Evolutionary conservation across 2,797 vertebrate genomes (phyloP).

Genomic region (Syngnathus acus): DNA sequence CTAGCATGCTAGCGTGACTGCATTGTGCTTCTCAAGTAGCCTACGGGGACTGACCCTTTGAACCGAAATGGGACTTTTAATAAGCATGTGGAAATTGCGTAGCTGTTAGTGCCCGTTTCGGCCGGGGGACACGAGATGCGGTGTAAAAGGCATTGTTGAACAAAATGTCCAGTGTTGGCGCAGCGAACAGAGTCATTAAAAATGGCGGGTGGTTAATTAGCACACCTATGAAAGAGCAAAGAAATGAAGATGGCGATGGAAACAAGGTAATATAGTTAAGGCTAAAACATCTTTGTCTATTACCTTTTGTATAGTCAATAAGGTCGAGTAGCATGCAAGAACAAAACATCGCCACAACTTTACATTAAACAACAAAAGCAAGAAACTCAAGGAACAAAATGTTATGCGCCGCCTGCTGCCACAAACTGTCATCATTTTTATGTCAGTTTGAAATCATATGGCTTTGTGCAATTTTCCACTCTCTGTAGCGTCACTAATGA

Average conservation of each 20-base stretch:
- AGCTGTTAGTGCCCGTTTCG: slow-evolving; percentile 46
- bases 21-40: slow-evolving; percentile 65
- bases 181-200: slow-evolving; percentile 57
- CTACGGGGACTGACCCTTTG: slow-evolving; percentile 48
- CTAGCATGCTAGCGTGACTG: slow-evolving; percentile 35
- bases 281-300: slow-evolving; percentile 77
- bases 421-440: slow-evolving; percentile 68
- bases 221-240: slow-evolving; percentile 68
- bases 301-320: slow-evolving; percentile 77
- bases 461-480: slow-evolving; percentile 66
- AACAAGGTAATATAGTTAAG: slow-evolving; percentile 83
- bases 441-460: slow-evolving; percentile 65
- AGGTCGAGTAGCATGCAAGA: slow-evolving; percentile 80
- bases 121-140: slow-evolving; percentile 42
- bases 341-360: slow-evolving; percentile 77
- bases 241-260: slow-evolving; percentile 71
- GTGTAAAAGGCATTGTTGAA: slow-evolving; percentile 45
- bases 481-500: slow-evolving; percentile 52
- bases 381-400: slow-evolving; percentile 63
- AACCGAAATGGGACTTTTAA: slow-evolving; percentile 63
- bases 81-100: slow-evolving; percentile 48
- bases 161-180: slow-evolving; percentile 52
- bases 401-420: slow-evolving; percentile 54
- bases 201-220: slow-evolving; percentile 64
- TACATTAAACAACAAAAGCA: slow-evolving; percentile 75